These are phyloP conservation scores for Drosophila kambysellisi DNA, from an alignment of 2,888 invertebrate species.

Conservation along the genomic window DNA sequence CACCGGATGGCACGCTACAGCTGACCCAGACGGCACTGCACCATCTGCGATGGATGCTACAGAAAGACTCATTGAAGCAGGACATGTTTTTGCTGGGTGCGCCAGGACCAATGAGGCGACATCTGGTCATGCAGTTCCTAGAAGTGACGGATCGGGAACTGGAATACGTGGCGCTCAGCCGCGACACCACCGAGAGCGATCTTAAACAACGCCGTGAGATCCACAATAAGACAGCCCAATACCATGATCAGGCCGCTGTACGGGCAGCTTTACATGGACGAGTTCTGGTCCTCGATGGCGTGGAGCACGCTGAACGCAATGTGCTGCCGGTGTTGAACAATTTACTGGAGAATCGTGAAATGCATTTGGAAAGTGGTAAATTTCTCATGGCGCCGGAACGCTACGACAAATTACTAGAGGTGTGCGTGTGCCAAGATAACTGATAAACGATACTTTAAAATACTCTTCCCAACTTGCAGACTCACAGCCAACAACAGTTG, in stretches of 20 bases:
- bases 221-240: constrained; percentile 93
- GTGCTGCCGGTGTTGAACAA: constrained; percentile 98
- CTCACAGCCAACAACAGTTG: constrained; percentile 92
- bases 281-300: constrained; percentile 95
- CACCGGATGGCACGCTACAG: constrained; percentile 86
- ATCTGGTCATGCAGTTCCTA: constrained; percentile 94
- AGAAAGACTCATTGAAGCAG: constrained; percentile 96
- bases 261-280: constrained; percentile 95
- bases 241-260: constrained; percentile 98
- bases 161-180: constrained; percentile 96
- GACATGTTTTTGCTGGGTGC: constrained; percentile 97
- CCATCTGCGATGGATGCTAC: constrained; percentile 97
- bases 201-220: constrained; percentile 98
- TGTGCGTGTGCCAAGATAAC: constrained; percentile 80
- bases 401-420: constrained; percentile 95
- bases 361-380: constrained; percentile 98
- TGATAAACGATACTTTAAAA: not conserved
- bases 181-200: constrained; percentile 99
- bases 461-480: constrained; percentile 85
- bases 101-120: constrained; percentile 92
- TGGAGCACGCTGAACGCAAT: constrained; percentile 98
- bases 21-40: constrained; percentile 90
- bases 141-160: constrained; percentile 95
- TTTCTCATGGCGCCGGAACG: constrained; percentile 95
- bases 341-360: constrained; percentile 97